A percentile compares a stretch with the other conserved stretches of the same genome.
phyloP scores from a whole-genome alignment of 2,113 vertebrate species.

The Paracyprichromis sp. region DNA sequence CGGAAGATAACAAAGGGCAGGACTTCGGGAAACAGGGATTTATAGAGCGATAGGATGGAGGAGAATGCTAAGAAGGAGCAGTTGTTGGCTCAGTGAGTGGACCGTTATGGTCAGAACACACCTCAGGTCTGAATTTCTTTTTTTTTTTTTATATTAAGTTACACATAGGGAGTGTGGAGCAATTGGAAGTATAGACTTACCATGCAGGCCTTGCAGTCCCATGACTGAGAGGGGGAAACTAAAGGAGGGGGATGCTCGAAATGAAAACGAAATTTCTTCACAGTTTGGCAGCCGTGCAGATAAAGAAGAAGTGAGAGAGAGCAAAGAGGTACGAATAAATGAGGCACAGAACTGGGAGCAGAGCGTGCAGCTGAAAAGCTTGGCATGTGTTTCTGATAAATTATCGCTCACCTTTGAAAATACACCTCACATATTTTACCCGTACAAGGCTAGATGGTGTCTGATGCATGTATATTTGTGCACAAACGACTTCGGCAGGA shows the following conservation, averaged over 20 bases:
- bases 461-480: background rate
- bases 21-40: background rate
- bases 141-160: background rate
- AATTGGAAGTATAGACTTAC: background rate
- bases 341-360: background rate
- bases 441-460: conserved; percentile 21
- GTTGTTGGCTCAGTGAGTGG: background rate
- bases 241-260: background rate
- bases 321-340: conserved; percentile 1
- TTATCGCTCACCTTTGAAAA: conserved; percentile 28
- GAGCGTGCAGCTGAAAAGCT: background rate
- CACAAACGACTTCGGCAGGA: background rate
- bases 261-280: background rate
- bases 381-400: conserved; percentile 45
- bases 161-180: background rate
- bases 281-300: conserved; percentile 1
- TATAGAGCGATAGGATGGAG: background rate
- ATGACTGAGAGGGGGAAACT: background rate
- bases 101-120: background rate
- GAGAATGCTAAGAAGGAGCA: background rate
- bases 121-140: background rate
- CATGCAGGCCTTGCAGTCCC: conserved; percentile 36
- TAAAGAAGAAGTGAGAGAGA: background rate
- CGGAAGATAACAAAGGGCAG: background rate
- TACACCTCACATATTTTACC: conserved; percentile 44